phyloP scores from a whole-genome alignment of 2,888 invertebrate genomes.

The Polyommatus icarus region DNA sequence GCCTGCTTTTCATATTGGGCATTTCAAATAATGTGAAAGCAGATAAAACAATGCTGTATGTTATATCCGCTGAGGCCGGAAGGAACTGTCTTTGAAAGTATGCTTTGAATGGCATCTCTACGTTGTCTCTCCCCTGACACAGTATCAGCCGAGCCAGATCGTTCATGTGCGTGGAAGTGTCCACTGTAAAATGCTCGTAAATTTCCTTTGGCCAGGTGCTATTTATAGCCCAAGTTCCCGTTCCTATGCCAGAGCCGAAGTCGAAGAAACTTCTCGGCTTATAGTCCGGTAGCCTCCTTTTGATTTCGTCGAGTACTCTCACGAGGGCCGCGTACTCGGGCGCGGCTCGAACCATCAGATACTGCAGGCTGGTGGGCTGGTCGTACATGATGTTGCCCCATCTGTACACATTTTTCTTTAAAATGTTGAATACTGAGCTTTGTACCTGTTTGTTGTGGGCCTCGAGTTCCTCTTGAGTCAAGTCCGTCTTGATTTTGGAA shows the following conservation, averaged over 20 bases:
- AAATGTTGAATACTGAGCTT: constrained; percentile 74
- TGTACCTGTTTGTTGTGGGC: constrained; percentile 72
- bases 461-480: constrained; percentile 59
- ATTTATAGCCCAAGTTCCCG: constrained; percentile 91
- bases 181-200: constrained; percentile 92
- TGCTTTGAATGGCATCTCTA: constrained; percentile 79
- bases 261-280: constrained; percentile 90
- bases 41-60: constrained; percentile 90
- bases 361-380: constrained; percentile 82
- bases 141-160: constrained; percentile 88
- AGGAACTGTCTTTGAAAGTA: constrained; percentile 90
- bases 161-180: constrained; percentile 90
- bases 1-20: constrained; percentile 82
- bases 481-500: constrained; percentile 50
- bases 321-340: constrained; percentile 87
- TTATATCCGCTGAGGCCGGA: constrained; percentile 81
- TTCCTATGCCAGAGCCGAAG: constrained; percentile 95
- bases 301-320: constrained; percentile 88
- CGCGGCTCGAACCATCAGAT: constrained; percentile 85
- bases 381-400: constrained; percentile 89
- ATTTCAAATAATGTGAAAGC: constrained; percentile 91
- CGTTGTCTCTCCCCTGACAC: constrained; percentile 83
- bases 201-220: constrained; percentile 85
- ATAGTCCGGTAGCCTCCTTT: constrained; percentile 82
- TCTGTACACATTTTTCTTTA: constrained; percentile 83